Evolutionary conservation across 2,113 vertebrate species (phyloP).

Genomic region (Platanista minor): DNA sequence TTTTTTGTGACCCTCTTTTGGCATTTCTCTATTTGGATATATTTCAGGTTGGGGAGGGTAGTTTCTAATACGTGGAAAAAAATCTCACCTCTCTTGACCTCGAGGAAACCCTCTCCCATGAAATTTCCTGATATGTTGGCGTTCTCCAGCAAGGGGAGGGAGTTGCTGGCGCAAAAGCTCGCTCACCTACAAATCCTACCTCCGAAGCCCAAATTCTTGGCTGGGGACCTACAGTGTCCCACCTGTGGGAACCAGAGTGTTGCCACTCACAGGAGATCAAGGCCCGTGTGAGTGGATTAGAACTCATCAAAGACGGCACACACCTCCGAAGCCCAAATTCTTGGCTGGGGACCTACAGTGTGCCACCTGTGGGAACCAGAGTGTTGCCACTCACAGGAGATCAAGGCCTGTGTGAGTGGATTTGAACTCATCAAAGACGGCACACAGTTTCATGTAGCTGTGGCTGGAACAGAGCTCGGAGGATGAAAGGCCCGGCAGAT

Average conservation of each 20-base stretch:
- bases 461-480: background rate
- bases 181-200: background rate
- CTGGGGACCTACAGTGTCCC: background rate
- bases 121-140: background rate
- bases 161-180: background rate
- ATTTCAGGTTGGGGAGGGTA: background rate
- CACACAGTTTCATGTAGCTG: background rate
- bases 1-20: background rate
- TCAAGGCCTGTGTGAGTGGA: background rate
- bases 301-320: background rate
- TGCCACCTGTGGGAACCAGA: background rate
- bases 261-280: background rate
- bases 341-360: background rate
- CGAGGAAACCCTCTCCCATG: background rate
- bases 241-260: background rate
- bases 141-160: background rate
- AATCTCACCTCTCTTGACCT: background rate
- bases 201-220: background rate
- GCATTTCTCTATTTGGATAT: background rate
- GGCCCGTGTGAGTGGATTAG: background rate
- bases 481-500: background rate
- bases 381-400: background rate
- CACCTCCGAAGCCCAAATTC: background rate
- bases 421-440: background rate
- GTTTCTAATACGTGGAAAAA: background rate